Conservation (phyloP, 2,888 invertebrate species). For the Icerya purchasi region DNA sequence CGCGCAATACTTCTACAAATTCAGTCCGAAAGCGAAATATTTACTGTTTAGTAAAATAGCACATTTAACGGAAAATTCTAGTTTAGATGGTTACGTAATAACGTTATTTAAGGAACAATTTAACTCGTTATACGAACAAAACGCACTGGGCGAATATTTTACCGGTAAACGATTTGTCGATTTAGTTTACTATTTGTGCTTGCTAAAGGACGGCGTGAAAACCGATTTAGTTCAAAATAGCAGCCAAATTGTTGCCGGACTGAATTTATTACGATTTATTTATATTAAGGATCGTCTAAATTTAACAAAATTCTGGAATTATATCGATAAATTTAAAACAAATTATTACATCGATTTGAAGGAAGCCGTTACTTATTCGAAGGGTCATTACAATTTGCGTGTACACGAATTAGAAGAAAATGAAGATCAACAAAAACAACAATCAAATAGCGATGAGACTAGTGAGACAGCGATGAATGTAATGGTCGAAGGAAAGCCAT, state of each 20-base stretch:
- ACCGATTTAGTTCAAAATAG: slow-evolving; percentile 1
- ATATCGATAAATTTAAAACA: slow-evolving; percentile 1
- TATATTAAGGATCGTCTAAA: not conserved
- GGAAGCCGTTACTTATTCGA: not conserved
- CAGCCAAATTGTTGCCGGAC: not conserved
- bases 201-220: not conserved
- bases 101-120: slow-evolving; percentile 1
- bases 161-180: slow-evolving; percentile 7
- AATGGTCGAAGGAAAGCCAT: slow-evolving; percentile 5
- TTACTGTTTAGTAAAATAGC: slow-evolving; percentile 1
- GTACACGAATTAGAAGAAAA: not conserved
- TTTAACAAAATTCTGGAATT: not conserved
- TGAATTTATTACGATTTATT: slow-evolving; percentile 2
- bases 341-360: not conserved
- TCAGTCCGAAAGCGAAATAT: slow-evolving; percentile 1
- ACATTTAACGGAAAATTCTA: not conserved
- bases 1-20: not conserved
- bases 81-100: slow-evolving; percentile 2
- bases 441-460: not conserved
- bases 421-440: not conserved
- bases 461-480: not conserved
- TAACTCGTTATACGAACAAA: not conserved
- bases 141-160: not conserved
- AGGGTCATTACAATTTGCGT: not conserved
- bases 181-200: slow-evolving; percentile 1